Conservation (phyloP, 2,113 vertebrate genomes). For the Toxotes jaculatrix region DNA sequence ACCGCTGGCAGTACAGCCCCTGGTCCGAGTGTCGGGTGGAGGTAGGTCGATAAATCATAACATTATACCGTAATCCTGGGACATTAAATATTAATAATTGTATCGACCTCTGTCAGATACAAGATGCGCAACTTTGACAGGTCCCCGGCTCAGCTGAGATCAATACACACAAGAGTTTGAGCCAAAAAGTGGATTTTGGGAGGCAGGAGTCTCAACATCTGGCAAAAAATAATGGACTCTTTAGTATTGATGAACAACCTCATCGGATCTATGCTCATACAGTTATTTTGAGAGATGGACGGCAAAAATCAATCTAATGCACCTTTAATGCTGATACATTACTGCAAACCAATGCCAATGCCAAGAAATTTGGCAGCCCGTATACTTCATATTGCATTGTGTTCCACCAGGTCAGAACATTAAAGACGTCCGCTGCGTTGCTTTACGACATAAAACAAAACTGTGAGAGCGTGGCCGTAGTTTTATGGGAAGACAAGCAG, state of each 20-base stretch:
- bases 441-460: conserved; percentile 28
- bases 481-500: conserved; percentile 13
- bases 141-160: conserved; percentile 13
- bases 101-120: conserved; percentile 39
- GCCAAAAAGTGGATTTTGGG: conserved; percentile 35
- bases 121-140: conserved; percentile 40
- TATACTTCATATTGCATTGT: conserved; percentile 8
- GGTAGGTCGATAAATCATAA: conserved; percentile 78
- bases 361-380: conserved; percentile 37
- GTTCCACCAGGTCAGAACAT: conserved; percentile 30
- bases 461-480: background rate
- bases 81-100: conserved; percentile 26
- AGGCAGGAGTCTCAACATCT: conserved; percentile 33
- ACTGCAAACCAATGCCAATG: conserved; percentile 14
- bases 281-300: conserved; percentile 46
- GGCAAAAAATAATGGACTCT: conserved; percentile 48
- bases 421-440: conserved; percentile 9
- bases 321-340: conserved; percentile 59
- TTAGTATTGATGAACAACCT: conserved; percentile 66
- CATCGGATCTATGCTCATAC: conserved; percentile 39
- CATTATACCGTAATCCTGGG: background rate
- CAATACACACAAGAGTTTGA: conserved; percentile 31
- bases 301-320: conserved; percentile 61
- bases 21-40: conserved; percentile 96
- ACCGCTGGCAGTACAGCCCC: conserved; percentile 92